phyloP scores from a whole-genome alignment of 1,140 invertebrate species.

The Limonius californicus region DNA sequence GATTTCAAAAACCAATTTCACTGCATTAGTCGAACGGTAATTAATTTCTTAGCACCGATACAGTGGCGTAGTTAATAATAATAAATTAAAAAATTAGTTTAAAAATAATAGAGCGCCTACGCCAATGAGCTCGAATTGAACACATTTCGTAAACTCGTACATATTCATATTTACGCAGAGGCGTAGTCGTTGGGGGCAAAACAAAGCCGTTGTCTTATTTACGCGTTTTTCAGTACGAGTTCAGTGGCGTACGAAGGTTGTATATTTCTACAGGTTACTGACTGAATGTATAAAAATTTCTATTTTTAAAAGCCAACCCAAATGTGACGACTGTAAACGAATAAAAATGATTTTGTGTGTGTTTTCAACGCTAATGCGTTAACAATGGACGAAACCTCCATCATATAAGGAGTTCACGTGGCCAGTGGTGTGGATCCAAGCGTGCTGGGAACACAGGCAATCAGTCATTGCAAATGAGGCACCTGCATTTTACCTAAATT shows the following conservation, averaged over 20 bases:
- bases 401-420: slow-evolving; percentile 4
- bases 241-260: too few relatives aligned
- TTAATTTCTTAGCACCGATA: neutral
- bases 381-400: neutral
- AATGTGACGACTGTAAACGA: neutral
- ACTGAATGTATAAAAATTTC: neutral
- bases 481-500: slow-evolving; percentile 16
- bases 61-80: neutral
- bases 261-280: neutral
- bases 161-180: too few relatives aligned
- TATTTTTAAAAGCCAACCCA: neutral
- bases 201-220: too few relatives aligned
- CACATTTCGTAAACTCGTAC: too few relatives aligned
- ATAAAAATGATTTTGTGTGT: neutral
- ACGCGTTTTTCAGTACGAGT: too few relatives aligned
- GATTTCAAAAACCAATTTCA: neutral
- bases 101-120: too few relatives aligned
- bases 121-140: too few relatives aligned
- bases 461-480: slow-evolving; percentile 30
- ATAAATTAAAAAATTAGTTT: too few relatives aligned
- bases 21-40: slow-evolving; percentile 2
- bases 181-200: too few relatives aligned
- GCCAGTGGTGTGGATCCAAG: slow-evolving; percentile 28
- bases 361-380: neutral
- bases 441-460: slow-evolving; percentile 31